Base-by-base conservation (phyloP, 2,113 vertebrate species). In the Heterotilapia buettikoferi region DNA sequence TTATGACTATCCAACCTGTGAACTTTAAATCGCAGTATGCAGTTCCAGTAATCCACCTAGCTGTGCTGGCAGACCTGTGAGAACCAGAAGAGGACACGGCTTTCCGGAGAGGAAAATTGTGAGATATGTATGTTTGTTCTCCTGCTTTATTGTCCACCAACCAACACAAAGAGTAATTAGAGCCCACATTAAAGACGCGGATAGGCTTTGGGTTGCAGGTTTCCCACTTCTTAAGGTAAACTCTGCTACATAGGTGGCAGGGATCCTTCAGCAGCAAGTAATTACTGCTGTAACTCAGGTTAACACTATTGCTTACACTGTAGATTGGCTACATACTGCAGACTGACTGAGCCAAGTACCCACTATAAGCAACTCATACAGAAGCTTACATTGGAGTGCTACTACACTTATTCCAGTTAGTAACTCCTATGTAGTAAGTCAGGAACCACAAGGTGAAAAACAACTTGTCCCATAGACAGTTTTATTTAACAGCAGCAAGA, bases 191-290 rank as follows among this genome's bases (percentile, higher is more conserved):
- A 89, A 91, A 84, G 73, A 53, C 2, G 31, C 43, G 13, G 53
- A 84, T 53, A 24, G 13, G 59, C 36, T 85, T 85, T 66, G 73
- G 61, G 40, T 88, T 87, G 89, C 85, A 88, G 53, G 88, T 89
- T 85, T 80, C 66, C 83, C 21, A 82, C 45, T 52, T 84, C 71
- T 91, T 52, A 53, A 84, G 63, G 82, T 85, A 81, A 84, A 71
- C 84, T 83, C 76, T 4, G 50, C 89, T 24, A 85, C 84, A 91
- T 84, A 90, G 90, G 87, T 93, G 86, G 92, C 84, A 76, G 80
- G 79, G 87, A 93, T 95, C 94, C 52, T 90, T 95, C 92, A 95
- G 89, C 92, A 87, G 89, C 90, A 86, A 19, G 83, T 90, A 88
- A 93, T 95, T 94, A 94, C 73, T 73, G 86, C 81, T 84, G 63